phyloP scores from a whole-genome alignment of 2,888 invertebrate genomes.

The Apomyelois bistriatella region DNA sequence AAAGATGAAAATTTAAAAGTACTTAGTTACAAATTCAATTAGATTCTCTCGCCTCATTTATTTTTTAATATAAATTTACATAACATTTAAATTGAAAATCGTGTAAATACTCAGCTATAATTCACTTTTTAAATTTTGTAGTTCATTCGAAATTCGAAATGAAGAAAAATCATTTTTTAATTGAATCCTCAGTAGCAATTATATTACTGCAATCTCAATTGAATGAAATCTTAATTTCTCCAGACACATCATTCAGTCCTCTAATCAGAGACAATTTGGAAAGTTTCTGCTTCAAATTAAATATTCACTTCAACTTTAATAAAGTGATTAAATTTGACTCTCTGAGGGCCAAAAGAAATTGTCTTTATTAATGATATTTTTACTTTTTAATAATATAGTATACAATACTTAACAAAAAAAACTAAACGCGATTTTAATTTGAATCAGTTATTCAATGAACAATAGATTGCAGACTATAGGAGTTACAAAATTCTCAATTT shows the following conservation, averaged over 20 bases:
- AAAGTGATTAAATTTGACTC: constrained; percentile 10
- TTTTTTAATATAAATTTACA: too few species aligned
- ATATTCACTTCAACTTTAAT: constrained; percentile 12
- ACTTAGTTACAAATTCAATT: too few species aligned
- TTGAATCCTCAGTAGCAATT: not conserved
- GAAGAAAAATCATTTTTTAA: not conserved
- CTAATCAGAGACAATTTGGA: constrained; percentile 11
- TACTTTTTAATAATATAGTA: too few species aligned
- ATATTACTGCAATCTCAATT: constrained; percentile 4
- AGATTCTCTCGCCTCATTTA: too few species aligned
- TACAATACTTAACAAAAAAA: too few species aligned
- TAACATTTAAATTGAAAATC: too few species aligned
- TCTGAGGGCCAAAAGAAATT: constrained; percentile 23
- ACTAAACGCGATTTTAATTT: too few species aligned
- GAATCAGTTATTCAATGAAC: constrained; percentile 15
- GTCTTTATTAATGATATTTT: constrained; percentile 33
- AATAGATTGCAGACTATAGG: too few species aligned
- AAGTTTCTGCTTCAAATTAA: constrained; percentile 6
- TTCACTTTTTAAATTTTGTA: too few species aligned
- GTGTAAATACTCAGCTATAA: not conserved
- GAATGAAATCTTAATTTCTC: constrained; percentile 10
- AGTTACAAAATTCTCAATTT: too few species aligned
- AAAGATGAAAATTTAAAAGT: too few species aligned
- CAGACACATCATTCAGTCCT: not conserved
- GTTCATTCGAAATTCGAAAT: not conserved